phyloP scores from a whole-genome alignment of 2,113 vertebrate genomes.

The Sitta europaea region DNA sequence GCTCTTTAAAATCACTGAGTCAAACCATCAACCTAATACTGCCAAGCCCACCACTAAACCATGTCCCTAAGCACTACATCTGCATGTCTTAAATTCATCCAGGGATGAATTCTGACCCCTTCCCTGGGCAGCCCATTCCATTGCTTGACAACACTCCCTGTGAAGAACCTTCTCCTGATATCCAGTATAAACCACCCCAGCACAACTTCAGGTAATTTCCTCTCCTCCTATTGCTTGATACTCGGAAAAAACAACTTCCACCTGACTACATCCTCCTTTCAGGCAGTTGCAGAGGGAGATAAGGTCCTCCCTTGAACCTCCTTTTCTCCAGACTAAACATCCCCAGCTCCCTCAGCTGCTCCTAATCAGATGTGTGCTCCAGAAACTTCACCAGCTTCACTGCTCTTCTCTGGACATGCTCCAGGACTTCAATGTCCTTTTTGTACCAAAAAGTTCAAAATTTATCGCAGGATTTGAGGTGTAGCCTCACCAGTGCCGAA shows the following conservation, averaged over 20 bases:
- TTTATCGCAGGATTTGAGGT: not conserved
- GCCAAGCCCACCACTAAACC: not conserved
- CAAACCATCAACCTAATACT: not conserved
- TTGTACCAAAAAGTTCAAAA: not conserved
- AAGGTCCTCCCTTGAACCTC: not conserved
- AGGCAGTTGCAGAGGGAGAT: not conserved
- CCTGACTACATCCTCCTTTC: not conserved
- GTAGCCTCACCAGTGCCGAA: rapidly evolving
- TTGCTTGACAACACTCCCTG: rapidly evolving
- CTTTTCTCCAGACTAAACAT: not conserved
- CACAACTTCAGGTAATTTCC: not conserved
- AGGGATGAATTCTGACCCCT: not conserved
- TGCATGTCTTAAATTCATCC: not conserved
- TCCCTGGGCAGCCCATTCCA: not conserved
- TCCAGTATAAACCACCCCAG: not conserved
- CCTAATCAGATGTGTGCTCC: not conserved
- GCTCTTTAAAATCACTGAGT: not conserved
- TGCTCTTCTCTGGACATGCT: not conserved
- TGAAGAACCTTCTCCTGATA: not conserved
- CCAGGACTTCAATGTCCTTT: not conserved
- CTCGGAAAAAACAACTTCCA: not conserved
- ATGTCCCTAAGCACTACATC: not conserved
- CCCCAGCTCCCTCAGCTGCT: not conserved
- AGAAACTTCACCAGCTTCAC: not conserved
- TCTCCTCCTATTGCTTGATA: not conserved